These are phyloP conservation scores for Oscheius onirici DNA, from an alignment of 2,888 invertebrate species.

Conservation along the genomic window DNA sequence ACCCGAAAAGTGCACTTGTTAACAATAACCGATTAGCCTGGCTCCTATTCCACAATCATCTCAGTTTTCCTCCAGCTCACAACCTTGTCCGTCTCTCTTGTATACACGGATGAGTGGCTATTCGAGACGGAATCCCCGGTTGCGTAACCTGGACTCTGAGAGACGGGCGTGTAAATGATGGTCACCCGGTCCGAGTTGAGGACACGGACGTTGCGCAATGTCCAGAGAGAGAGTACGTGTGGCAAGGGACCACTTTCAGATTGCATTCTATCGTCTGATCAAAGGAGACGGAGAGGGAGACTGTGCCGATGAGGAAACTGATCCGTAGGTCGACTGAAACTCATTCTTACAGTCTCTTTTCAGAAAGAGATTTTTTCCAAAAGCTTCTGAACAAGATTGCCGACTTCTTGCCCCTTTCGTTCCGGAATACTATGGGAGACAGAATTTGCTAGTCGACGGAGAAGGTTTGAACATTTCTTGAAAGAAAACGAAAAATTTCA, in stretches of 20 bases:
- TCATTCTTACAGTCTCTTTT: not conserved
- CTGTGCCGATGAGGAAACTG: not conserved
- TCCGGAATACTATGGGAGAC: slow-evolving; percentile 42
- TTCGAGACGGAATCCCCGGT: not conserved
- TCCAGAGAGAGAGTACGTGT: not conserved
- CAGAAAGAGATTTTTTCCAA: slow-evolving; percentile 1
- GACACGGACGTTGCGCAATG: slow-evolving; percentile 2
- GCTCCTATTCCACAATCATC: too few relatives aligned
- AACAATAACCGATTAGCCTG: too few relatives aligned
- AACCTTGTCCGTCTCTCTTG: not conserved
- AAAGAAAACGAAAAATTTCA: slow-evolving; percentile 31
- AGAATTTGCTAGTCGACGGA: slow-evolving; percentile 45
- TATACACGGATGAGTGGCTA: slow-evolving; percentile 25
- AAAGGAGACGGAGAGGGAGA: not conserved
- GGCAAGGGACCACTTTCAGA: slow-evolving; percentile 11
- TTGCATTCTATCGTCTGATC: slow-evolving; percentile 3
- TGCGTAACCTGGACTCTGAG: too few relatives aligned
- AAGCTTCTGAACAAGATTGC: slow-evolving; percentile 35
- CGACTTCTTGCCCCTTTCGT: slow-evolving; percentile 33
- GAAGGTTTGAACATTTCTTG: slow-evolving; percentile 36
- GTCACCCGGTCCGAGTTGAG: slow-evolving; percentile 7
- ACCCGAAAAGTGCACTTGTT: too few relatives aligned
- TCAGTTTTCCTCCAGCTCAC: not conserved
- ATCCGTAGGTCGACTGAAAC: slow-evolving; percentile 2
- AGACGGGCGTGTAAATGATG: too few relatives aligned